Evolutionary conservation across 64 coral and sea anemone genomes (phyloP), one percentile per base, ranked within the genome.

Genomic region (Acropora tenuis): DNA sequence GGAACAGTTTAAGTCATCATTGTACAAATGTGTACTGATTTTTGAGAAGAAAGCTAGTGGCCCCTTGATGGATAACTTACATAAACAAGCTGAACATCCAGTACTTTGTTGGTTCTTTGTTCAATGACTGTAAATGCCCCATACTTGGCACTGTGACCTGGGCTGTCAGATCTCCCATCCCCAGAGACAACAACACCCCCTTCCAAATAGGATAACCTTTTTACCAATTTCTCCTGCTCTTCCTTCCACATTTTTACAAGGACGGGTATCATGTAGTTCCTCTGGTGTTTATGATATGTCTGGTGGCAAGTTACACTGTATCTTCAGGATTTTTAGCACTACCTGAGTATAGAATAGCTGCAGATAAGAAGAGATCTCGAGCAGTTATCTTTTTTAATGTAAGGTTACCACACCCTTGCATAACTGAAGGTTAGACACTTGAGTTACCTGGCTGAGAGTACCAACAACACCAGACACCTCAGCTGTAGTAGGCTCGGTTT

Each of bases 121-220:
- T 60, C 79, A 60, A 81, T 81, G 11, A 81, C 79, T 20, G n/a
- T 81, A 55, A 55, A 55, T 55, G 79, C 52, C 41, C 79, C 79
- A 60, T 81, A 63, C 18, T 81, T 61, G 42, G 79, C 49, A 43
- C 79, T n/a, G 48, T 81, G 79, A 10, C 79, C 55, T 7, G 50
- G 0, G 4, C 0, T 55, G 52, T 55, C 10, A 0, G 52, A 55
- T 10, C 4, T 55, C 52, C 75, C 75, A 77, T 77, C 75, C 75
- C 75, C 75, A 2, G 46, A 77, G 48, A 77, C 43, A 8, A 48
- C 75, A 46, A 77, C 75, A 46, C 75, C 75, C 15, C 75, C 75
- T 9, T 48, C 75, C 13, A 15, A 12, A 77, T 77, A 2, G 45
- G 75, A 46, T 13, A 77, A 47, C 12, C 75, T 77, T 47, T 46